A percentile compares a stretch with the other conserved stretches of the same genome.
phyloP scores from a whole-genome alignment of 2,888 invertebrate genomes.

The Chrysodeixis includens region DNA sequence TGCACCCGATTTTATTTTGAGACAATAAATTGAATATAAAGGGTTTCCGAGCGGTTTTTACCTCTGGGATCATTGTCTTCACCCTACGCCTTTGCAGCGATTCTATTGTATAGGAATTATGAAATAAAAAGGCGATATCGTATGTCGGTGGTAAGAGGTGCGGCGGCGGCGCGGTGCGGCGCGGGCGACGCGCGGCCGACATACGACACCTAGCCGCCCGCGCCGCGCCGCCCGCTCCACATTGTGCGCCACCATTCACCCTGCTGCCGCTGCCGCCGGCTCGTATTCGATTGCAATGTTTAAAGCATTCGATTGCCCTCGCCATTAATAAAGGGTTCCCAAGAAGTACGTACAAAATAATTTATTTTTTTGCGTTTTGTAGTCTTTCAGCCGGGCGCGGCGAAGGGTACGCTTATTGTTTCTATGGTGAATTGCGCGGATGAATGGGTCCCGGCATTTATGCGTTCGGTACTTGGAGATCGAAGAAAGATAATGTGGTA shows the following conservation, averaged over 20 bases:
- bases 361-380: constrained; percentile 80
- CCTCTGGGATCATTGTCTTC: constrained; percentile 89
- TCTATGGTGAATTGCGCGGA: constrained; percentile 83
- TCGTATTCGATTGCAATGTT: constrained; percentile 87
- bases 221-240: constrained; percentile 62
- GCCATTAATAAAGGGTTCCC: constrained; percentile 85
- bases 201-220: constrained; percentile 74
- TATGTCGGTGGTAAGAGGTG: constrained; percentile 81
- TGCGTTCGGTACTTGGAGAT: constrained; percentile 81
- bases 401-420: constrained; percentile 87
- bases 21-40: constrained; percentile 88
- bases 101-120: constrained; percentile 86
- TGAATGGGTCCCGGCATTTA: constrained; percentile 85
- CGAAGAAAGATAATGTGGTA: constrained; percentile 81
- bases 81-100: constrained; percentile 85
- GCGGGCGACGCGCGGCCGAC: constrained; percentile 71
- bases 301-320: constrained; percentile 89
- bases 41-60: constrained; percentile 86
- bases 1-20: constrained; percentile 89
- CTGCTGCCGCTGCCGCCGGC: constrained; percentile 70
- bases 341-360: constrained; percentile 82
- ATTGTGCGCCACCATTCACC: constrained; percentile 76
- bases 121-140: constrained; percentile 88
- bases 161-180: constrained; percentile 67
- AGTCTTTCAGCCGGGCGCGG: constrained; percentile 81